phyloP scores from a whole-genome alignment of 2,797 vertebrate species.

The Sebastes melanostomus region DNA sequence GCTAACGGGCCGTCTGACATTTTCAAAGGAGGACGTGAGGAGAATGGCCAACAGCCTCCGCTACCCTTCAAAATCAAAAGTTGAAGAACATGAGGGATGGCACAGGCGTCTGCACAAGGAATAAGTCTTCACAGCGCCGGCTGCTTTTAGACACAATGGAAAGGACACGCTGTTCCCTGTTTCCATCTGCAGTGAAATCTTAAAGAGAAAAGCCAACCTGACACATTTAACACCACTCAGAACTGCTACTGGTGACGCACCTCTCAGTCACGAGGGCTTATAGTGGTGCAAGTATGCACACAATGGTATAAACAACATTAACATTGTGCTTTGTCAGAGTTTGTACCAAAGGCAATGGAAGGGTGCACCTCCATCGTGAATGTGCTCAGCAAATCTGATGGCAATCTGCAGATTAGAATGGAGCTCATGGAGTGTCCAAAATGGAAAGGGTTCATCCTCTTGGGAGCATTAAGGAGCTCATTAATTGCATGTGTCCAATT shows the following conservation, averaged over 20 bases:
- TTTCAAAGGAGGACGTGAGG: constrained; percentile 74
- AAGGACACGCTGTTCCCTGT: constrained; percentile 17
- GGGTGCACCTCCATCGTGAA: not conserved
- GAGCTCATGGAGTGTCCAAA: too few species aligned
- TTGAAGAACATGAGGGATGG: constrained; percentile 39
- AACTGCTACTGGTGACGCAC: not conserved
- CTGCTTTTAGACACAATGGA: not conserved
- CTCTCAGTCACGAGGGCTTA: too few species aligned
- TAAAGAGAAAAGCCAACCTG: not conserved
- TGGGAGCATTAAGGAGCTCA: too few species aligned
- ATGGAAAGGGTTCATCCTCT: not conserved
- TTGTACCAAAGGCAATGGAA: not conserved
- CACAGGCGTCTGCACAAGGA: constrained; percentile 1
- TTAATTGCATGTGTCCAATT: too few species aligned
- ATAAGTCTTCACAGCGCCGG: not conserved
- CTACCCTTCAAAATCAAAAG: constrained; percentile 62
- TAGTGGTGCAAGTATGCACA: too few species aligned
- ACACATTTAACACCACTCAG: not conserved
- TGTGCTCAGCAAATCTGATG: not conserved
- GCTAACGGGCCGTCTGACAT: constrained; percentile 79
- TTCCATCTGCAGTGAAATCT: constrained; percentile 1
- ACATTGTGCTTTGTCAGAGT: not conserved
- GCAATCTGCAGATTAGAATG: not conserved
- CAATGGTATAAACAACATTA: not conserved
- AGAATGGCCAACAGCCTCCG: constrained; percentile 59